These are phyloP conservation scores for Sceloporus tristichus DNA, from an alignment of 2,113 vertebrate species.

Conservation along the genomic window DNA sequence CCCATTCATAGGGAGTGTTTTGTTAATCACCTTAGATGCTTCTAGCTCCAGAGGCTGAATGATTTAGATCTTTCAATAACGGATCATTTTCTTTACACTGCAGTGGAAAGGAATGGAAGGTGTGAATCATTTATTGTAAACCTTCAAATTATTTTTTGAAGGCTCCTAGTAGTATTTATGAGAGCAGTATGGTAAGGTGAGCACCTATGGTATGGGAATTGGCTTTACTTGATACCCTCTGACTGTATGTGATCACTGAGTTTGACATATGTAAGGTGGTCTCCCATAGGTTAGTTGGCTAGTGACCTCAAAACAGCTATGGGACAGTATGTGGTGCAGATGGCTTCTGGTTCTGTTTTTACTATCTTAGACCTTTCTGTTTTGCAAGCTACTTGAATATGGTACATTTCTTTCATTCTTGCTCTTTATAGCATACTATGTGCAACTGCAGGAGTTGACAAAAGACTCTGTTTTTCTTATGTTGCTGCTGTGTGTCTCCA, in stretches of 20 bases:
- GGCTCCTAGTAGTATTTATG: neutral
- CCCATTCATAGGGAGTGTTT: too few relatives aligned
- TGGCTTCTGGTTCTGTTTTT: neutral
- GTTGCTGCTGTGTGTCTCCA: too few relatives aligned
- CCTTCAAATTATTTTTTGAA: neutral
- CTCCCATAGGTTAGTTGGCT: neutral
- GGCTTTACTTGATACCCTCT: neutral
- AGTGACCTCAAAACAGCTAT: neutral
- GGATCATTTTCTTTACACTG: neutral
- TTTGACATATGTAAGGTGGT: neutral
- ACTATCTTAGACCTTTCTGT: neutral
- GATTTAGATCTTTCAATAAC: neutral
- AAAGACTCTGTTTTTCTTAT: neutral
- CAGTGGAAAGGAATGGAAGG: neutral
- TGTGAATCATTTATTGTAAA: neutral
- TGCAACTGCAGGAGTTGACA: neutral
- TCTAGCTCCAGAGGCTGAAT: neutral
- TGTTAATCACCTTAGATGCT: too few relatives aligned
- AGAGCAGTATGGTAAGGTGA: neutral
- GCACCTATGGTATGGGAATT: too few relatives aligned
- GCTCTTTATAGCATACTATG: neutral
- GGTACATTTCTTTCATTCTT: neutral
- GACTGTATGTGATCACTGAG: neutral
- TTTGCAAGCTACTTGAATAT: neutral
- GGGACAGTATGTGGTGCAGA: neutral